Evolutionary conservation across 1,140 invertebrate species (phyloP), one percentile per base, ranked within the genome.

Genomic region (Cydia amplana): DNA sequence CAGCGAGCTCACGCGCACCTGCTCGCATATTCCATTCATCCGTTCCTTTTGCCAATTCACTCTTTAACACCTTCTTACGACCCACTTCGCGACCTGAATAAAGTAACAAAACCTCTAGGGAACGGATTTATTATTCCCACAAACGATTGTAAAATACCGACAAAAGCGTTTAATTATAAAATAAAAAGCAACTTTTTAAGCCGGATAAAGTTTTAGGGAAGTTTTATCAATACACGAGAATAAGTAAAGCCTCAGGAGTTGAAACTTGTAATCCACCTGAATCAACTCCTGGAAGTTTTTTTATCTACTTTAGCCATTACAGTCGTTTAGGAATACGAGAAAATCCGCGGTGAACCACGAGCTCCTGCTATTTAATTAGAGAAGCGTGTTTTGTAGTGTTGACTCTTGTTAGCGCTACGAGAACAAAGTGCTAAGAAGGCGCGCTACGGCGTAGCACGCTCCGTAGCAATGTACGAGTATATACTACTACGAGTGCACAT

Each of bases 1-100:
- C 82, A 77, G 80, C 75, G 78, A 78, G 77, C 81, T 77, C 77
- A 73, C 73, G 46, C 81, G 79, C 76, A 79, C 76, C 82, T 79
- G 78, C 80, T 89, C 84, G 78, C 83, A 86, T 87, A 88, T 87
- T 86, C 83, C 84, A 89, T 91, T 86, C 82, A 88, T 87, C 84
- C 82, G 82, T 77, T 86, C 84, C 82, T 85, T 88, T 84, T 82
- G 79, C 84, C 85, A 83, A 87, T 89, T 91, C 86, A 87, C 87
- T 91, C 86, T 88, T 89, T 89, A 90, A 88, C 89, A 89, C 87
- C 87, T 89, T 86, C 85, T 87, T 87, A 90, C 82, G 81, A 79
- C 75, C 83, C 83, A 84, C 81, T 85, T 82, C 84, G 84, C 80
- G 84, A 78, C 81, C 82, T 90, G 87, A 90, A 90, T 90, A 90